Evolutionary conservation across 2,797 vertebrate genomes (phyloP), one percentile per base, ranked within the genome.

Genomic region (Vipera latastei): DNA sequence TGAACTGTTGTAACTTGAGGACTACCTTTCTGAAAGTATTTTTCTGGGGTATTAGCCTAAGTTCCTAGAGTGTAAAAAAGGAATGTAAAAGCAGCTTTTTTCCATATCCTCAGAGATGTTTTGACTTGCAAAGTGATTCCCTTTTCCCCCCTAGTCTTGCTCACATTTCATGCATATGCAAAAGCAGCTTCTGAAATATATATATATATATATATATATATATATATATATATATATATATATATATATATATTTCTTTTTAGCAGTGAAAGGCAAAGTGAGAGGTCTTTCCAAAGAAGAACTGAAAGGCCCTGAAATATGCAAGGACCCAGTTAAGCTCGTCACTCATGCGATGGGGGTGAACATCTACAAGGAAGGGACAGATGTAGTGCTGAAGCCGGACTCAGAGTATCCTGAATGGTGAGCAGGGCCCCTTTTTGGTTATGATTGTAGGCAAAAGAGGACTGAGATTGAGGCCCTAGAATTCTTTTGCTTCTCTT

Each of bases 311-410:
- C 98, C 98, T 0, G 98, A 98, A 1, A 97, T 99, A 61, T 99
- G 98, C 94, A 98, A 97, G 91, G 98, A 99, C 91, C 97, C 98
- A 0, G 92, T 93, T 3, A 96, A 20, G 94, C 98, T 99, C 6
- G 98, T 98, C 18, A 96, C 98, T 0, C 95, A 98, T 1, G 98
- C 98, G 90, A 98, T 99, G 51, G 98, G 99, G 0, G 98, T 96
- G 44, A 99, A 98, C 95, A 98, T 99, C 94, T 98, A 97, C 88
- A 99, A 98, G 93, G 96, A 98, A 91, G 98, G 98, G 38, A 97
- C 98, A 1, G 98, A 99, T n/a, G 98, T 98, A 86, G 93, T 93
- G 65, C 95, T 99, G 78, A 98, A 98, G 95, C 93, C 98, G 0
- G 93, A 94, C 0, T 95, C 97, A 0, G 98, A 99, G 88, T 99